Evolutionary conservation across 2,113 vertebrate genomes (phyloP), one percentile per base, ranked within the genome.

Genomic region (Lontra canadensis): DNA sequence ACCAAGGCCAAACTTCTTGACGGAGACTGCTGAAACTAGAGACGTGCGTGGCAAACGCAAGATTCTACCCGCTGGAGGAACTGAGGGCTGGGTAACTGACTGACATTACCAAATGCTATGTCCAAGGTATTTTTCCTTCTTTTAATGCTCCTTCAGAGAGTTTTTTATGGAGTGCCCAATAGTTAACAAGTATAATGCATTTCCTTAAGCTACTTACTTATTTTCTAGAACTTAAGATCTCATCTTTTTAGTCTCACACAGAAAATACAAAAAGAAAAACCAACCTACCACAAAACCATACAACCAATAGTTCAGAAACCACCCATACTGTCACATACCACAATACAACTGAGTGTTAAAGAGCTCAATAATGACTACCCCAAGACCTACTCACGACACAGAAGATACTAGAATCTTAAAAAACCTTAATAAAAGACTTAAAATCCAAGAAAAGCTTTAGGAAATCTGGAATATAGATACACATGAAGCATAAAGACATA

Each of bases 1-100:
- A 91, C 52, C 95, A 74, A 96, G 61, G 94, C 82, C 76, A 96
- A 97, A 97, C 95, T 92, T 39, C 34, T 67, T 95, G 87, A 96
- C 52, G 57, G 0, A 97, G 52, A 61, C 71, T 96, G 89, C 59
- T 39, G 10, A 15, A 67, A 95, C 80, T 86, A 97, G 97, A 94
- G 96, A 95, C 11, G 17, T 4, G 73, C 90, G 13, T 39, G 83
- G 71, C 1, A 84, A 65, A 92, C 34, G 95, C 55, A 34, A 49
- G 97, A 82, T 79, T 20, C 81, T 80, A 90, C 44, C 67, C 85
- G 73, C 34, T n/a, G 80, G 36, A 52, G 44, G 83, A 91, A 36
- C 29, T 57, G 87, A 95, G 61, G n/a, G 91, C 63, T 31, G 93
- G 81, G 57, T 0, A 95, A 90, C 59, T 79, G 31, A 97, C 96